Evolutionary conservation across 2,888 invertebrate species (phyloP), one percentile per base, ranked within the genome.

Genomic region (Agrotis segetum): DNA sequence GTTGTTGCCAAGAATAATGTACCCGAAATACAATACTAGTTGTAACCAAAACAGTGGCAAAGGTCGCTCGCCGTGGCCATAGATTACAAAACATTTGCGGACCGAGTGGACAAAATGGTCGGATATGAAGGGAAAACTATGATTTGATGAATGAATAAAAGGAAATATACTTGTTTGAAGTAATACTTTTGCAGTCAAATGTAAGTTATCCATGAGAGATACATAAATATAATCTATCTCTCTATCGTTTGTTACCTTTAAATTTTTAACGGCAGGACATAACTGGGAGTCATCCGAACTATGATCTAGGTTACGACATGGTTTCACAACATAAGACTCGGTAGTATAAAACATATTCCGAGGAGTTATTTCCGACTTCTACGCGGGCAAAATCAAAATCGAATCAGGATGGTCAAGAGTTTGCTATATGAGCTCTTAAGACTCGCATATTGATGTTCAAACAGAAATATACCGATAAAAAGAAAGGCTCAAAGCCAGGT

Each of bases 1-100:
- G 67, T 77, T 82, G 75, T 79, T 85, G 85, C 85, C 85, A 85
- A 85, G 84, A 85, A 85, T 84, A 84, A 76, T 72, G 72, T 46
- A 49, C 72, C 85, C 72, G 77, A 85, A 85, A 85, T 84, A 85
- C 78, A 79, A 79, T 76, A 66, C 74, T 46, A 58, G 68, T 70
- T 80, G 61, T 74, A 78, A 84, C 78, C 85, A 85, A 84, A 85
- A 85, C 84, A 85, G 53, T 74, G 59, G 61, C 71, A 74, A 81
- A 85, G 85, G 84, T 85, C 84, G 70, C 65, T 53, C 67, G 78
- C 53, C 71, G 76, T 67, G 79, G 69, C 69, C 69, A 24, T 67
- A 66, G 50, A 68, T 83, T 83, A 77, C 79, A 76, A 83, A 83
- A 82, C 82, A 81, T 69, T 66, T 21, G 53, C 21, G 29, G 34